phyloP scores from a whole-genome alignment of 2,113 vertebrate species.

The Peucedramus taeniatus region DNA sequence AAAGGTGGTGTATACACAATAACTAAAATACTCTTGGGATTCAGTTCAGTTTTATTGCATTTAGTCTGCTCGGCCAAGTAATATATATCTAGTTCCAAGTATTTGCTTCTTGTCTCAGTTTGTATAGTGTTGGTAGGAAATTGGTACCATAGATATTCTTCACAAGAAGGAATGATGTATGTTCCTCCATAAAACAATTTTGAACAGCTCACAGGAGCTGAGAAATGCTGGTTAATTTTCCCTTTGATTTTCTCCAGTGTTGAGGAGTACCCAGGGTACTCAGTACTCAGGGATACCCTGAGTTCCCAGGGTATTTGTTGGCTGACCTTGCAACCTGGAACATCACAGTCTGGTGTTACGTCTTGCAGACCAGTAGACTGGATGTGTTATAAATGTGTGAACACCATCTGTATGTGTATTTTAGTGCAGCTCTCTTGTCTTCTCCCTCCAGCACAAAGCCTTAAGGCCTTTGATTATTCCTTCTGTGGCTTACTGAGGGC shows the following conservation, averaged over 20 bases:
- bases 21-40: conserved; percentile 5
- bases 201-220: neutral
- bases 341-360: neutral
- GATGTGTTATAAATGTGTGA: neutral
- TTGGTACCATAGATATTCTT: conserved; percentile 5
- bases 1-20: neutral
- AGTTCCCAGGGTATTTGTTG: neutral
- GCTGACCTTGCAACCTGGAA: neutral
- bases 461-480: neutral
- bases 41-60: conserved; percentile 22
- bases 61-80: conserved; percentile 17
- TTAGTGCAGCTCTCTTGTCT: neutral
- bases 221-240: conserved; percentile 21
- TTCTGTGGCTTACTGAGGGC: neutral
- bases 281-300: neutral
- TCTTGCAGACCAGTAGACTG: neutral
- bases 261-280: neutral
- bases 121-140: neutral
- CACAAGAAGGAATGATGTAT: neutral
- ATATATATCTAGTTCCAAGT: conserved; percentile 31
- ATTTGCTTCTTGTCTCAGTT: conserved; percentile 24
- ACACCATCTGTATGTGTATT: neutral
- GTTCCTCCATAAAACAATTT: neutral
- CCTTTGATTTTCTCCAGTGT: neutral
- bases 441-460: neutral